Conservation (phyloP, 2,888 invertebrate species). For the Cephus rjabovi region DNA sequence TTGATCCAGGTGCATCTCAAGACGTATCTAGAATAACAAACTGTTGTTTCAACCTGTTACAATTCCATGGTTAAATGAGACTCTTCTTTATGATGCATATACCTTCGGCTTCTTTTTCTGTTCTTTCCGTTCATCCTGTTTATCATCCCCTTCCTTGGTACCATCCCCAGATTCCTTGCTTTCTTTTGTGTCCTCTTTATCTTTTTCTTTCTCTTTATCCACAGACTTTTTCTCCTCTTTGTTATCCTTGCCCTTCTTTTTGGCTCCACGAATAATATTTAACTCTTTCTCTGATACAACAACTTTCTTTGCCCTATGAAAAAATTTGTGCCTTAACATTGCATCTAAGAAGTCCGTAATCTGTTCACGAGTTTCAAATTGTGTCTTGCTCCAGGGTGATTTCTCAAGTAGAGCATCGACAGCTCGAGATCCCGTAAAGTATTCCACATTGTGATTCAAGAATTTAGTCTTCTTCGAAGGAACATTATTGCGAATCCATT, state of each 20-base stretch:
- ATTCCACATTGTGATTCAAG: conserved; percentile 95
- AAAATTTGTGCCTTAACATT: conserved; percentile 93
- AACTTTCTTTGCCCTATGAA: conserved; percentile 93
- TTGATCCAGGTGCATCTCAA: conserved; percentile 98
- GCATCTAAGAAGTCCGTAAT: conserved; percentile 83
- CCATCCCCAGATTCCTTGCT: conserved; percentile 38
- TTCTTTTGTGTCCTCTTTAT: conserved; percentile 57
- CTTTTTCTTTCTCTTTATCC: conserved; percentile 57
- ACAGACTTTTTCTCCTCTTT: conserved; percentile 56
- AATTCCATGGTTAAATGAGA: conserved; percentile 58
- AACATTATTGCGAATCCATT: conserved; percentile 93
- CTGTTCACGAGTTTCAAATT: conserved; percentile 86
- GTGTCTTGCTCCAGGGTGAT: conserved; percentile 87
- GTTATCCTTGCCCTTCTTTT: conserved; percentile 66
- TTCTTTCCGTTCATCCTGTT: conserved; percentile 70
- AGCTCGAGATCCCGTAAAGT: conserved; percentile 94
- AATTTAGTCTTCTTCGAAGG: conserved; percentile 97
- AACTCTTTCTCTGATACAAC: conserved; percentile 66
- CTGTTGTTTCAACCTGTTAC: conserved; percentile 67
- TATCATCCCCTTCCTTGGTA: conserved; percentile 67
- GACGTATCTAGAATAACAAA: conserved; percentile 71
- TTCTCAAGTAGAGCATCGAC: conserved; percentile 87
- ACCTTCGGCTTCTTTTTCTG: conserved; percentile 67
- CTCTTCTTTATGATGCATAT: conserved; percentile 2
- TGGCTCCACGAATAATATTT: conserved; percentile 65